These are phyloP conservation scores for Antrozous pallidus DNA, from an alignment of 2,797 vertebrate species.

Conservation along the genomic window DNA sequence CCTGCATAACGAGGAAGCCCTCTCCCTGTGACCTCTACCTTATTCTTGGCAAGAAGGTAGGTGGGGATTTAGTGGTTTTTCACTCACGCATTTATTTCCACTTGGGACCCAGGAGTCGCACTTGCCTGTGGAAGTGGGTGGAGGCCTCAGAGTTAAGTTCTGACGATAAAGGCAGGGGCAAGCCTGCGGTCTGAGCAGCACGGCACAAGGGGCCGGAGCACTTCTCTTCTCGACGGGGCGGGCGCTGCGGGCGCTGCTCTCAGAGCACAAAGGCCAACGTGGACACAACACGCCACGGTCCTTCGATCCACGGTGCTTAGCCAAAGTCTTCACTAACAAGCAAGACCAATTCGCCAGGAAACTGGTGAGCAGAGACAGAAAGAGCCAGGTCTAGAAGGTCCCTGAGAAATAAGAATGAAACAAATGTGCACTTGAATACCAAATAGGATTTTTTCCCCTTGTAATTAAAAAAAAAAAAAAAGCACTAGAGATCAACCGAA, in stretches of 20 bases:
- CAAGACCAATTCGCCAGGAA: not conserved
- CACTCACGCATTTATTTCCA: not conserved
- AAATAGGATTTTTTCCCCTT: not conserved
- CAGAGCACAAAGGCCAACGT: not conserved
- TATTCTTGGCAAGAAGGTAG: not conserved
- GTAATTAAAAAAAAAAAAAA: not conserved
- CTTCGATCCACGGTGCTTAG: not conserved
- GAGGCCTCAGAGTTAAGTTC: not conserved
- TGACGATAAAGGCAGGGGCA: not conserved
- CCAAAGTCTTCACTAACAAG: not conserved
- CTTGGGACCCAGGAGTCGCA: not conserved
- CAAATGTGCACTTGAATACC: not conserved
- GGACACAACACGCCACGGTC: not conserved
- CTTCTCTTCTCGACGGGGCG: fast-evolving
- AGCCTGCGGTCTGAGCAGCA: fast-evolving
- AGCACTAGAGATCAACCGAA: too few species aligned
- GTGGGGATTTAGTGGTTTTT: not conserved
- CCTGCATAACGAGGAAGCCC: not conserved
- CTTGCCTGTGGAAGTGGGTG: not conserved
- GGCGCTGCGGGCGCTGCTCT: fast-evolving
- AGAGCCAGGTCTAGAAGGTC: not conserved
- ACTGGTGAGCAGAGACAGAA: not conserved
- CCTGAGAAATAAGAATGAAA: not conserved
- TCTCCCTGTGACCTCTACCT: not conserved
- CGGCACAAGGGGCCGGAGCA: not conserved